Evolutionary conservation across 2,797 vertebrate genomes (phyloP).

Genomic region (Lutjanus campechanus): DNA sequence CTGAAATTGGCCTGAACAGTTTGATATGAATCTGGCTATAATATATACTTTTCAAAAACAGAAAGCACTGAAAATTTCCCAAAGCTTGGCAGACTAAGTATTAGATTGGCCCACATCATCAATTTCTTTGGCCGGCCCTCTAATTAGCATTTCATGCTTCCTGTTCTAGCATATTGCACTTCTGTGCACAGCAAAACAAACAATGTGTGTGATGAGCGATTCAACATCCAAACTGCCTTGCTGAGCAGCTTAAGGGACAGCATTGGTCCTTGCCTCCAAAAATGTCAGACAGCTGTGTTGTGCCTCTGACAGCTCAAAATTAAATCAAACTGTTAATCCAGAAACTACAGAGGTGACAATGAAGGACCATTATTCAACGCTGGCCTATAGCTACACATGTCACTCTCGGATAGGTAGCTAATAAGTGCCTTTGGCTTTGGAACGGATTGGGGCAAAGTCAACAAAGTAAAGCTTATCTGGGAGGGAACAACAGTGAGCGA

Average conservation of each 20-base stretch:
- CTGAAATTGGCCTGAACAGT: background rate
- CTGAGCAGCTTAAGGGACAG: conserved; percentile 32
- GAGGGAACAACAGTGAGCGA: conserved; percentile 58
- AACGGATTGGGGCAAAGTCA: conserved; percentile 74
- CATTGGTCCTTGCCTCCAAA: conserved; percentile 58
- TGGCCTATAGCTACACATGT: conserved; percentile 63
- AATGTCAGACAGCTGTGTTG: conserved; percentile 34
- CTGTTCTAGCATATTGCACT: conserved; percentile 2
- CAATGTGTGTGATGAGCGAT: conserved; percentile 19
- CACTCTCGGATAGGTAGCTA: conserved; percentile 74
- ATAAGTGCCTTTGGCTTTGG: conserved; percentile 62
- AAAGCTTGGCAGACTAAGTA: background rate
- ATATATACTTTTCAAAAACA: background rate
- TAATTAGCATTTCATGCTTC: conserved; percentile 15
- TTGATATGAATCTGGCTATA: background rate
- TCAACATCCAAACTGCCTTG: conserved; percentile 34
- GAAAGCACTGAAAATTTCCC: background rate
- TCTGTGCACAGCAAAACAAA: conserved; percentile 19
- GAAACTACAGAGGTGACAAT: conserved; percentile 50
- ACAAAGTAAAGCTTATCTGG: conserved; percentile 71
- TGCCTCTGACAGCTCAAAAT: conserved; percentile 33
- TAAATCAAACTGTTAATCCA: conserved; percentile 63
- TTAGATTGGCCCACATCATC: background rate
- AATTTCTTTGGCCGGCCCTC: background rate
- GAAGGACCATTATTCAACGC: conserved; percentile 54